Conservation (phyloP, 2,888 invertebrate species). For the Sussaba pulchella region DNA sequence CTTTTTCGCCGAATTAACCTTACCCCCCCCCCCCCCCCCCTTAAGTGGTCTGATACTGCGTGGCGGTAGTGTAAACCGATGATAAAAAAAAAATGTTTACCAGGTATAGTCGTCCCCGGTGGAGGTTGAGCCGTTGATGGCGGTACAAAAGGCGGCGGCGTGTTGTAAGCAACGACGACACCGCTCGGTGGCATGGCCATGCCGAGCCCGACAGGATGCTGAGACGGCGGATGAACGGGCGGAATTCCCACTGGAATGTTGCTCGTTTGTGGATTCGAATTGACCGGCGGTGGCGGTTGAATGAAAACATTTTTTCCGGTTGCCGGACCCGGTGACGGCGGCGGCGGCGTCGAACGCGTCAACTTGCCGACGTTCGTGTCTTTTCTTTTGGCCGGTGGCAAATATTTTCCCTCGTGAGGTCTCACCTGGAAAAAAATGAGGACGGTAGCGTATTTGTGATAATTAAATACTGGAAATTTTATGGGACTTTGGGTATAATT, state of each 20-base stretch:
- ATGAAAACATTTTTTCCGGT: conserved; percentile 79
- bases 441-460: no score
- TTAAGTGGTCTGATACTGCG: no score
- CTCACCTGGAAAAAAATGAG: conserved; percentile 74
- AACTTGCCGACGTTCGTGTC: conserved; percentile 88
- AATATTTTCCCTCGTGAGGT: conserved; percentile 88
- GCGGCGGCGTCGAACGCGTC: conserved; percentile 88
- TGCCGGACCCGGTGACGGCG: conserved; percentile 83
- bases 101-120: conserved; percentile 75
- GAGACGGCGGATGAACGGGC: conserved; percentile 78
- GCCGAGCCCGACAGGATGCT: conserved; percentile 79
- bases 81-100: conserved; percentile 67
- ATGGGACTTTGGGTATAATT: no score
- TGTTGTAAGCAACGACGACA: conserved; percentile 80
- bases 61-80: no score
- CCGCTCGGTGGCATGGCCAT: conserved; percentile 82
- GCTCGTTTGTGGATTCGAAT: conserved; percentile 76
- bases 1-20: no score
- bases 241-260: conserved; percentile 80
- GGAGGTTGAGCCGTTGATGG: conserved; percentile 80
- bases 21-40: no score
- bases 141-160: conserved; percentile 81
- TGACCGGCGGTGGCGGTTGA: conserved; percentile 77
- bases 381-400: conserved; percentile 93
- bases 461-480: no score